Evolutionary conservation across 2,113 vertebrate species (phyloP).

Genomic region (Erpornis zantholeuca): DNA sequence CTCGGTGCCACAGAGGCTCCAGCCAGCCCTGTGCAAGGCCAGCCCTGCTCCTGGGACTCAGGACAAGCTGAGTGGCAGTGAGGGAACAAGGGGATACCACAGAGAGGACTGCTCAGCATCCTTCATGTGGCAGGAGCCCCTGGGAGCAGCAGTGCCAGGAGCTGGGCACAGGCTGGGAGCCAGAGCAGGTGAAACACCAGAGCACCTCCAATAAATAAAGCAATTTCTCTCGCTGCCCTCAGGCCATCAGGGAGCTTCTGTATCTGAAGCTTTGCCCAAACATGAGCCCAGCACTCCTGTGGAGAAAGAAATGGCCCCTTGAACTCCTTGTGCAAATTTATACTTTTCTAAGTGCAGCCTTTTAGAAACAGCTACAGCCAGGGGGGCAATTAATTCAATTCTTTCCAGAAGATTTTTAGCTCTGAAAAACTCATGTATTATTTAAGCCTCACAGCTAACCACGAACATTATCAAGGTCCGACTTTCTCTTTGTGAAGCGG

Average conservation of each 20-base stretch:
- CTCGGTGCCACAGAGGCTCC: rapidly evolving
- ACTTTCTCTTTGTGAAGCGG: background rate
- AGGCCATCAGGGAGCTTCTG: background rate
- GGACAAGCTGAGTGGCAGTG: rapidly evolving
- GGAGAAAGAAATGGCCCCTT: background rate
- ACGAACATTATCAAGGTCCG: background rate
- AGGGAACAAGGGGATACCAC: background rate
- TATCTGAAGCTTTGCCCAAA: background rate
- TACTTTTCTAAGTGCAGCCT: background rate
- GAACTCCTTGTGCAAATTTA: background rate
- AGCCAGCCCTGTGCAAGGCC: rapidly evolving
- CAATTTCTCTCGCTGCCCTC: background rate
- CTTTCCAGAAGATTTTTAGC: slow-evolving; percentile 11
- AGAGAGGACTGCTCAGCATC: rapidly evolving
- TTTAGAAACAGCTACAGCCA: slow-evolving; percentile 2
- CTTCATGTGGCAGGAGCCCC: rapidly evolving
- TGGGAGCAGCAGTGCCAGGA: background rate
- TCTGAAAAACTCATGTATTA: slow-evolving; percentile 17
- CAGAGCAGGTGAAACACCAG: background rate
- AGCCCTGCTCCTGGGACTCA: background rate
- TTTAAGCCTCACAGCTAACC: background rate
- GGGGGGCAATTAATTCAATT: slow-evolving; percentile 39
- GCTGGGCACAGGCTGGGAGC: background rate
- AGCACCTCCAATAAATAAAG: background rate
- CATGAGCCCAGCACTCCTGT: background rate